Percentiles rank a stretch among this genome's conserved stretches.
phyloP scores from a whole-genome alignment of 1,140 invertebrate species.

The Trachymyrmex septentrionalis region DNA sequence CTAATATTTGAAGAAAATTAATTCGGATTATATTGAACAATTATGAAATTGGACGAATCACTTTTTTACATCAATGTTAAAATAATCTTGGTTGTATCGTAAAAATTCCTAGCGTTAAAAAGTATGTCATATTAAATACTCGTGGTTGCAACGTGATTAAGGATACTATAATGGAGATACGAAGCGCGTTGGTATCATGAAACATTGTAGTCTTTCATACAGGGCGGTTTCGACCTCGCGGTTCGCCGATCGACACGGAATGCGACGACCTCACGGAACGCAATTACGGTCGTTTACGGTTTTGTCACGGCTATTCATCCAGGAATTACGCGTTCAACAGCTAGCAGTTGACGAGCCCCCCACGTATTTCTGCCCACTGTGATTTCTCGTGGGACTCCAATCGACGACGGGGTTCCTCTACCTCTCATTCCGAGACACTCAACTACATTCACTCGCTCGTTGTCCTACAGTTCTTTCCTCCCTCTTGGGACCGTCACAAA shows the following conservation, averaged over 20 bases:
- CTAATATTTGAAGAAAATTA: not conserved
- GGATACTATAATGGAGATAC: conserved; percentile 2
- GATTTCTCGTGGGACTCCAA: conserved; percentile 78
- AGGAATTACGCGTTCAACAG: conserved; percentile 69
- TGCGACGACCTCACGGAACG: conserved; percentile 53
- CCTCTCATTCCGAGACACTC: conserved; percentile 57
- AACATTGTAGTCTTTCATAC: not conserved
- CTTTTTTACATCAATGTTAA: not conserved
- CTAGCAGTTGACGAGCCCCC: conserved; percentile 72
- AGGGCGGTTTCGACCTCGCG: not conserved
- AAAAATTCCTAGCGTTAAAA: not conserved
- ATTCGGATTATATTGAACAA: not conserved
- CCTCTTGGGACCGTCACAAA: conserved; percentile 27
- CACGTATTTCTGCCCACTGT: conserved; percentile 73
- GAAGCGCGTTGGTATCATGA: not conserved
- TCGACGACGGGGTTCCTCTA: conserved; percentile 71
- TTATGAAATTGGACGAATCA: not conserved
- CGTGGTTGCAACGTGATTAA: conserved; percentile 15
- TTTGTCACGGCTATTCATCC: conserved; percentile 76
- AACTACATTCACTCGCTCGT: conserved; percentile 42
- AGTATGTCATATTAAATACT: not conserved
- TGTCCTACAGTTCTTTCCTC: conserved; percentile 48
- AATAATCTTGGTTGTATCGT: not conserved
- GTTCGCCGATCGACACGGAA: conserved; percentile 21
- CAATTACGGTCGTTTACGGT: conserved; percentile 75